Evolutionary conservation across 2,113 vertebrate genomes (phyloP).

Genomic region (Sander vitreus): DNA sequence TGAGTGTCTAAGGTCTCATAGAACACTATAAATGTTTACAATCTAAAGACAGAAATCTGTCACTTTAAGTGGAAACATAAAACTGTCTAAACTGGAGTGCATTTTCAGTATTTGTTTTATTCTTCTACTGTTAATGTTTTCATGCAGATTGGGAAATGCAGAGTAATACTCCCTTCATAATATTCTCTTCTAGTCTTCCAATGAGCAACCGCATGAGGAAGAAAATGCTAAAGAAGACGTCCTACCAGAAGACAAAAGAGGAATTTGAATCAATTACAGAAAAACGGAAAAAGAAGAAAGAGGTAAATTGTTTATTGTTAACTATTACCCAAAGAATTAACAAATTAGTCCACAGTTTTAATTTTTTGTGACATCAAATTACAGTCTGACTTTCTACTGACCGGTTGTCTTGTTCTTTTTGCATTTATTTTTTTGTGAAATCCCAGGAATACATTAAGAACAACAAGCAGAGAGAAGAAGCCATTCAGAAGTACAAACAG

Average conservation of each 20-base stretch:
- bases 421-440: not conserved
- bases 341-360: not conserved
- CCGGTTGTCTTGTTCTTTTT: not conserved
- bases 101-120: not conserved
- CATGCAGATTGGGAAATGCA: not conserved
- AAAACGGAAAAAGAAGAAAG: conserved; percentile 87
- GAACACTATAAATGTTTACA: too few relatives aligned
- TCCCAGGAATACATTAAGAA: conserved; percentile 88
- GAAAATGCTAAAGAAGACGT: conserved; percentile 87
- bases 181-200: conserved; percentile 60
- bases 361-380: not conserved
- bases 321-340: not conserved
- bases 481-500: conserved; percentile 89
- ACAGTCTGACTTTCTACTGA: not conserved
- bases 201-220: conserved; percentile 80
- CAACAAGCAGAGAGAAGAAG: conserved; percentile 89
- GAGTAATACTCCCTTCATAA: not conserved
- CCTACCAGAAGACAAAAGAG: conserved; percentile 92
- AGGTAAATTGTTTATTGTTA: conserved; percentile 79
- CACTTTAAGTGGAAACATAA: not conserved
- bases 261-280: conserved; percentile 88
- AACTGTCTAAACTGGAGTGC: not conserved
- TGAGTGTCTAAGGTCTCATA: too few relatives aligned
- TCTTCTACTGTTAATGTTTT: not conserved
- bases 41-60: too few relatives aligned